A percentile compares a stretch with the other conserved stretches of the same genome.
Conservation (phyloP, 2,797 vertebrate species). For the Sebastes variabilis region DNA sequence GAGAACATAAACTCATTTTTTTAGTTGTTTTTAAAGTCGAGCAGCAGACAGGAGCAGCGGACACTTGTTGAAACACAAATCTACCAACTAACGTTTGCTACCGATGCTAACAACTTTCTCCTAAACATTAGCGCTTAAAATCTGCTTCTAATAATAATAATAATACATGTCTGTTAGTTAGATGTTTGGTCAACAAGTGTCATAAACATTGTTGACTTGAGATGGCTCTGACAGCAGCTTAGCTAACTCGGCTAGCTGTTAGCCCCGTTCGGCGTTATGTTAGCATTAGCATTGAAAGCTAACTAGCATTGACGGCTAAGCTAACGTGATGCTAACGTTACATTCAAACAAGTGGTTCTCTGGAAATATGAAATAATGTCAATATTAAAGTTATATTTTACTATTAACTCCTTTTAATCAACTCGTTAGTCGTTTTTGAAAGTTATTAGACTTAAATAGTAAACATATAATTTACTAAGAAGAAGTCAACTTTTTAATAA, state of each 20-base stretch:
- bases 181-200: neutral
- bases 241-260: conserved; percentile 43
- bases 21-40: neutral
- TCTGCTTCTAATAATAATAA: no score
- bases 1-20: neutral
- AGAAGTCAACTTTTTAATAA: conserved; percentile 48
- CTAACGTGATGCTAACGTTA: conserved; percentile 47
- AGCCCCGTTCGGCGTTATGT: conserved; percentile 13
- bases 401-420: neutral
- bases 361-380: conserved; percentile 5
- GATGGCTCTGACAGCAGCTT: conserved; percentile 46
- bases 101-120: conserved; percentile 41
- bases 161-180: no score
- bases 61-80: conserved; percentile 70
- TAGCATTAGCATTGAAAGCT: conserved; percentile 69
- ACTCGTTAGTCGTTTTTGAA: neutral
- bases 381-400: conserved; percentile 15
- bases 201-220: no score
- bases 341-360: conserved; percentile 72
- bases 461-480: neutral
- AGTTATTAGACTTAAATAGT: neutral
- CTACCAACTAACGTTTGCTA: conserved; percentile 35
- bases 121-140: no score
- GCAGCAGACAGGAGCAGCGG: conserved; percentile 51
- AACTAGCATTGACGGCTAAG: conserved; percentile 37